These are phyloP conservation scores for Leptopilina syphax DNA, from an alignment of 2,888 invertebrate species.

Conservation along the genomic window DNA sequence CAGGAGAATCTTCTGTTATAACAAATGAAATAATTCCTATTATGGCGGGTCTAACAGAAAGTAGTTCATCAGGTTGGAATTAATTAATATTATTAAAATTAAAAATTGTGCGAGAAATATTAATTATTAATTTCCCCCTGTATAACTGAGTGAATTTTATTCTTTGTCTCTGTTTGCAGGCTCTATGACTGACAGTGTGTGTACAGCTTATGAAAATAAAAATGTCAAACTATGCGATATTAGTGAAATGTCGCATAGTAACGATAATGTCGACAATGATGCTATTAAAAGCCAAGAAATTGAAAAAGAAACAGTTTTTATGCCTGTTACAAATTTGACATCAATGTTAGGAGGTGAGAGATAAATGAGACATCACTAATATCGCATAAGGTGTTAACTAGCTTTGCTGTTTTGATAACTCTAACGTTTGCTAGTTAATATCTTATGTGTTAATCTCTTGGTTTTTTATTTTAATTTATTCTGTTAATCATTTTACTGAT, in stretches of 20 bases:
- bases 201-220: slow-evolving; percentile 80
- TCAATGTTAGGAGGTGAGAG: slow-evolving; percentile 77
- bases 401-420: slow-evolving; percentile 16
- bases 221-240: slow-evolving; percentile 58
- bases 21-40: slow-evolving; percentile 69
- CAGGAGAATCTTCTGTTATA: slow-evolving; percentile 72
- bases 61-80: slow-evolving; percentile 80
- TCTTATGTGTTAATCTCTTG: slow-evolving; percentile 3
- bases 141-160: slow-evolving; percentile 10
- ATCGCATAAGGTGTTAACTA: slow-evolving; percentile 40
- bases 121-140: not conserved
- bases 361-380: slow-evolving; percentile 40
- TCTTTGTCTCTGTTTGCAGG: slow-evolving; percentile 65
- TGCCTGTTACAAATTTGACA: slow-evolving; percentile 68
- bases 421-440: slow-evolving; percentile 33
- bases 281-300: slow-evolving; percentile 47
- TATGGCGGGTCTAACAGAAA: slow-evolving; percentile 79
- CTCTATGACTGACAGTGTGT: slow-evolving; percentile 81
- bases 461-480: no score
- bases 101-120: not conserved
- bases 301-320: slow-evolving; percentile 55
- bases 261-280: slow-evolving; percentile 58
- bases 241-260: slow-evolving; percentile 58
- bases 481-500: no score
- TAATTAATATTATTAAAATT: slow-evolving; percentile 22